Evolutionary conservation across 2,113 vertebrate species (phyloP), one percentile per base, ranked within the genome.

Genomic region (Zosterops borbonicus): DNA sequence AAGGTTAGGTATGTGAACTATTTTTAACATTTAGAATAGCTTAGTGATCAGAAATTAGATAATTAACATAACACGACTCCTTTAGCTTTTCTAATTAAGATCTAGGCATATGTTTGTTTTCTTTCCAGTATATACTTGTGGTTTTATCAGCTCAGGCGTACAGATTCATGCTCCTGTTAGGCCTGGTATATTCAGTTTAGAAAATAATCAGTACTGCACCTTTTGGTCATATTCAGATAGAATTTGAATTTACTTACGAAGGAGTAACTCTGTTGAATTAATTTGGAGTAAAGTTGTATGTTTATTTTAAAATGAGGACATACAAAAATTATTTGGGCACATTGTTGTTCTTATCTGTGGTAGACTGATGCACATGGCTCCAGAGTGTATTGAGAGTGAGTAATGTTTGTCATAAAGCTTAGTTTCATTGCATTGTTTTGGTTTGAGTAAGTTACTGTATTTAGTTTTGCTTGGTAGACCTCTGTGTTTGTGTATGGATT

Each of bases 51-150:
- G 87, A 96, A 95, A 24, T 96, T 62, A 90, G 58, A 39, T 68
- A 92, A 85, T 83, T 95, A 95, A 44, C 52, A 11, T 82, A 77
- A 64, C 15, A n/a, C 29, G 35, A 31, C 53, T 94, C 59, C 47
- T 91, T 96, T 90, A 94, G 63, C 47, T 96, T 91, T 93, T 84
- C 42, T 93, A 49, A 56, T 96, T 94, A 82, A 69, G 37, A 60
- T 41, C 31, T 50, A 47, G 42, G 71, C 31, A 52, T 84, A 85
- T 68, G 80, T 94, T 89, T 90, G 42, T 78, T 93, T 94, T 39
- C 49, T 64, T 60, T 71, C 35, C 52, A 67, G 19, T 77, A 35
- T 60, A 39, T 64, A 67, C 42, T 74, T 68, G 25, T 60, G 58
- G n/a, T 39, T 29, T 93, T 93, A 78, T 50, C 64, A 62, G 53